phyloP scores from a whole-genome alignment of 2,113 vertebrate genomes.

The Chaetodon auriga region DNA sequence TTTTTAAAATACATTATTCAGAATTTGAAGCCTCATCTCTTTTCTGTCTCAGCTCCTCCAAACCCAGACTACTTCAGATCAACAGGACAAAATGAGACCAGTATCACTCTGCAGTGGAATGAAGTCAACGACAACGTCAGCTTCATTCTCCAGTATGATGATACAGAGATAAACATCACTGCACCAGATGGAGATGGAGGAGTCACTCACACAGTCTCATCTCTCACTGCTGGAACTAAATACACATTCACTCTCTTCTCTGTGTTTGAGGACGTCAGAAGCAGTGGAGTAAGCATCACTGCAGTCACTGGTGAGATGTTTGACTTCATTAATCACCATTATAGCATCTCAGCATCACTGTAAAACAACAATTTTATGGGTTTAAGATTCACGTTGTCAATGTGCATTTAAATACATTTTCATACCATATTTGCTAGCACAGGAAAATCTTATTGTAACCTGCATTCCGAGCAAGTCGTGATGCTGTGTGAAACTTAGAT shows the following conservation, averaged over 20 bases:
- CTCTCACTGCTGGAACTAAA: conserved; percentile 14
- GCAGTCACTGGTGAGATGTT: conserved; percentile 29
- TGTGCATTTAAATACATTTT: no score
- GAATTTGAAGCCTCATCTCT: no score
- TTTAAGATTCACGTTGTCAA: no score
- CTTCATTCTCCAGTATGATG: conserved; percentile 33
- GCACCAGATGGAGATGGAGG: conserved; percentile 5
- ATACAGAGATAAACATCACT: conserved; percentile 1
- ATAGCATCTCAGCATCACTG: no score
- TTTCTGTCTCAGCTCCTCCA: neutral
- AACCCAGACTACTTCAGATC: neutral
- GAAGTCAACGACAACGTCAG: neutral
- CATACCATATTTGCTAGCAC: no score
- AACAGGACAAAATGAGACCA: neutral
- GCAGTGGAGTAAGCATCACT: conserved; percentile 7
- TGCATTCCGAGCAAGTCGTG: no score
- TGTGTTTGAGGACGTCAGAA: conserved; percentile 8
- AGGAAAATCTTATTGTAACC: no score
- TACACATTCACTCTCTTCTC: conserved; percentile 41
- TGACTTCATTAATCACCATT: neutral
- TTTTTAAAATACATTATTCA: no score
- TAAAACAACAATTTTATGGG: no score
- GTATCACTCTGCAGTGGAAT: conserved; percentile 53
- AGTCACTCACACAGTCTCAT: conserved; percentile 33
- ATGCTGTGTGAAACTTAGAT: no score